Conservation (phyloP, 2,113 vertebrate genomes). For the Podilymbus podiceps region DNA sequence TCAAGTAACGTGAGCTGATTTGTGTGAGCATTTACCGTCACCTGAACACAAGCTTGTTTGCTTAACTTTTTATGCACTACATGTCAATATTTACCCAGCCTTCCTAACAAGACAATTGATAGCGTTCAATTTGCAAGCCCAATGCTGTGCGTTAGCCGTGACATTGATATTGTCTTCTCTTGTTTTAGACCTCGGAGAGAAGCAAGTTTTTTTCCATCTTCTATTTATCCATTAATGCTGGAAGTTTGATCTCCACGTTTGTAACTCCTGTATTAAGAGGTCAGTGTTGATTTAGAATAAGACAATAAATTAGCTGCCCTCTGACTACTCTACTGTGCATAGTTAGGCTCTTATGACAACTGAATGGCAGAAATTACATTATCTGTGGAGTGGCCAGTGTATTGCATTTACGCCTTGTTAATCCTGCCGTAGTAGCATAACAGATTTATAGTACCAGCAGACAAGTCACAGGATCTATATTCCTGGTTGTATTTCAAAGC, state of each 20-base stretch:
- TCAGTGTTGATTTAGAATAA: constrained; percentile 68
- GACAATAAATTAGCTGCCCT: constrained; percentile 13
- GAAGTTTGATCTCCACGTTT: constrained; percentile 92
- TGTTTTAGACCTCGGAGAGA: constrained; percentile 84
- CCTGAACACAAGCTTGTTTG: constrained; percentile 28
- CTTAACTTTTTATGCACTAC: constrained; percentile 34
- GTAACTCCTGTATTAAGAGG: constrained; percentile 93
- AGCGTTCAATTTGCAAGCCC: constrained; percentile 32
- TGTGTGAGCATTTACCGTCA: constrained; percentile 35
- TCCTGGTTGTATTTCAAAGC: constrained; percentile 13
- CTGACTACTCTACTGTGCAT: neutral
- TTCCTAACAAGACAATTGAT: constrained; percentile 34
- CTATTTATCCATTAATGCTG: constrained; percentile 96
- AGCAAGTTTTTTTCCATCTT: constrained; percentile 97
- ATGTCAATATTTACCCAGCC: constrained; percentile 41
- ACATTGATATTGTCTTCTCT: constrained; percentile 43
- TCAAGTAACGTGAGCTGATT: neutral
- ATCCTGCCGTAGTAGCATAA: neutral
- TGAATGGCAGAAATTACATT: constrained; percentile 20
- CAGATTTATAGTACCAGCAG: neutral
- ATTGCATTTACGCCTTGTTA: constrained; percentile 15
- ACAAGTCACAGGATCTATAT: neutral
- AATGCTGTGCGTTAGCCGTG: neutral
- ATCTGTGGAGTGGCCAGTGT: neutral
- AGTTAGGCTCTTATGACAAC: neutral